A percentile compares a stretch with the other conserved stretches of the same genome.
Evolutionary conservation across 2,888 invertebrate genomes (phyloP).

Genomic region (Nasonia oneida): DNA sequence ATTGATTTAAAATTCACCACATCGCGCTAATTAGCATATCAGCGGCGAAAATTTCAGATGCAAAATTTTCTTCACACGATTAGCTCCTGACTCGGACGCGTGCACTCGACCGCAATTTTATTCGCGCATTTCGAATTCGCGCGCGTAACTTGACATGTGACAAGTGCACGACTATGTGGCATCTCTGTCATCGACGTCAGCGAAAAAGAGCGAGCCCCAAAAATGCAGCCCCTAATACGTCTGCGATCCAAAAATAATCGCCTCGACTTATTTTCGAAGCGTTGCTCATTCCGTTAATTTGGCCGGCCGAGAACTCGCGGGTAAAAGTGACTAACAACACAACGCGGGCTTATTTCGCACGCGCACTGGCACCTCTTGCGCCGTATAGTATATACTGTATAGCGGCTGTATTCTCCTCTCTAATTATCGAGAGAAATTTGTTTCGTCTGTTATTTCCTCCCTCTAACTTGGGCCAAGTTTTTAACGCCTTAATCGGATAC

Average conservation of each 20-base stretch:
- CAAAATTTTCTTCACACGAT: not conserved
- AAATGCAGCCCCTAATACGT: not conserved
- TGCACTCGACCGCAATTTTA: not conserved
- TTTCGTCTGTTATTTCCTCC: constrained; percentile 27
- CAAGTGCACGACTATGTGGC: not conserved
- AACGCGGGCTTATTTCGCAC: not conserved
- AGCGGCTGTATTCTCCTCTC: not conserved
- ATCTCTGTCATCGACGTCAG: not conserved
- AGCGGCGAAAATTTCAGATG: not conserved
- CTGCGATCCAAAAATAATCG: not conserved
- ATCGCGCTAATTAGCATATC: not conserved
- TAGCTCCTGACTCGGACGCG: not conserved
- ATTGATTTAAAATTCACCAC: not conserved
- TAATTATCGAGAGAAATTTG: not conserved
- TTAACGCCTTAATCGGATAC: constrained; percentile 44
- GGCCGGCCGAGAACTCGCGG: not conserved
- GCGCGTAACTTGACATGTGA: not conserved
- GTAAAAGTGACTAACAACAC: not conserved
- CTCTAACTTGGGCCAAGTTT: constrained; percentile 3
- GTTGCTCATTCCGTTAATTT: constrained; percentile 18
- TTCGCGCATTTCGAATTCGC: not conserved
- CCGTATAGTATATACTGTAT: not conserved
- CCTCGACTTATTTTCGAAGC: not conserved
- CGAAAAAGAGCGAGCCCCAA: not conserved
- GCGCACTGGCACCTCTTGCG: not conserved